Conservation (phyloP, 2,797 vertebrate genomes). For the Anguilla marmorata region DNA sequence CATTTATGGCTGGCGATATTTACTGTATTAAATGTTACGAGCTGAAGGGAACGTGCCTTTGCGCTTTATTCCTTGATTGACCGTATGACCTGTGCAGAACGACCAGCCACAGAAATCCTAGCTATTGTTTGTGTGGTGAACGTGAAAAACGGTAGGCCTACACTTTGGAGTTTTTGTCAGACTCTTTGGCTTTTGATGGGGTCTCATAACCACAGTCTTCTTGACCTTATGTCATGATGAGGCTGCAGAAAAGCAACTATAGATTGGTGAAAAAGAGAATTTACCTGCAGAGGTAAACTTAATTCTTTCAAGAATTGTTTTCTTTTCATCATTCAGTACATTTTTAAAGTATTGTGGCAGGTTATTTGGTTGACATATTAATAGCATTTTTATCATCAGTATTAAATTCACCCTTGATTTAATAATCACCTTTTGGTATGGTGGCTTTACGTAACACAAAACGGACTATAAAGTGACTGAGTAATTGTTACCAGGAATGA, state of each 20-base stretch:
- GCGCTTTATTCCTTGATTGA: background rate
- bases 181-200: background rate
- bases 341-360: background rate
- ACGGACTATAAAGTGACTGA: background rate
- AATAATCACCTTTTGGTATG: background rate
- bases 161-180: background rate
- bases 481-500: background rate
- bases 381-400: background rate
- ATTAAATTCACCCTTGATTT: background rate
- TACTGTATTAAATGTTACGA: background rate
- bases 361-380: background rate
- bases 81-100: conserved; percentile 19
- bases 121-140: background rate
- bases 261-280: conserved; percentile 51
- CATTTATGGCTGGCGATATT: conserved; percentile 15
- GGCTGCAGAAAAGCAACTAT: background rate
- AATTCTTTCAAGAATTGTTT: conserved; percentile 29
- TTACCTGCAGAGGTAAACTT: conserved; percentile 61
- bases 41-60: background rate
- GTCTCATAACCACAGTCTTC: background rate
- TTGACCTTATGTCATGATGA: background rate
- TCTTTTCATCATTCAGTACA: background rate
- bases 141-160: background rate
- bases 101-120: conserved; percentile 34
- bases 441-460: background rate